Base-by-base conservation (phyloP, 2,113 vertebrate species). In the Engraulis encrasicolus region DNA sequence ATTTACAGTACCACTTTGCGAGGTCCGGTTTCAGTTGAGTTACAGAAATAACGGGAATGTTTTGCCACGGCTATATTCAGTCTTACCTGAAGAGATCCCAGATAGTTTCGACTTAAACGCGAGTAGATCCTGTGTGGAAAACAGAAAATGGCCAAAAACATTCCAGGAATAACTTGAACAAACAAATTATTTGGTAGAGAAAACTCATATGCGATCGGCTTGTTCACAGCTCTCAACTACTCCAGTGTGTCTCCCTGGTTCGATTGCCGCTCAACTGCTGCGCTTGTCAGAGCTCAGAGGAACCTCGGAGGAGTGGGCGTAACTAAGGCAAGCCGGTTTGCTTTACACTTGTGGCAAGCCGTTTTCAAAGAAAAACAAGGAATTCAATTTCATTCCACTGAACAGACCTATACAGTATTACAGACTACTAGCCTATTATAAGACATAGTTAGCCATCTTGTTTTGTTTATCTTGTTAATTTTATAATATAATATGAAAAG, bases 241-340 rank as follows among this genome's bases (percentile, higher is more conserved):
- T 74, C 11, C 66, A 74, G 66, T 34, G 66, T 34, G 4, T 9
- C 15, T 31, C 34, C 66, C 66, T 27, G 66, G 66, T 66, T 34
- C 20, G n/a, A 31, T 27, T 31, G 61, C 61, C 66, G 66, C 12
- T 74, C 66, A 74, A 74, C 66, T 74, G 66, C 66, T 74, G 66
- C 27, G 66, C 66, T 74, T 74, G 66, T 74, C 66, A 74, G 66
- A 71, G 11, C 27, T 74, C 66, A 74, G 66, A 71, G 11, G 23
- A 74, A 23, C 31, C 66, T 74, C 66, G 6, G 58, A 74, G 66
- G 66, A 74, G 66, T 74, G 48, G 80, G 80, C 34, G 80, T 58
- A 81, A 54, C 31, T 71, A 40, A 82, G 66, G 20, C n/a, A 71
- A 71, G 66, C 7, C 66, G 31, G 61, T 74, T 74, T 74, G 12